Evolutionary conservation across 1,140 invertebrate species (phyloP), one percentile per base, ranked within the genome.

Genomic region (Meloidogyne chitwoodi): DNA sequence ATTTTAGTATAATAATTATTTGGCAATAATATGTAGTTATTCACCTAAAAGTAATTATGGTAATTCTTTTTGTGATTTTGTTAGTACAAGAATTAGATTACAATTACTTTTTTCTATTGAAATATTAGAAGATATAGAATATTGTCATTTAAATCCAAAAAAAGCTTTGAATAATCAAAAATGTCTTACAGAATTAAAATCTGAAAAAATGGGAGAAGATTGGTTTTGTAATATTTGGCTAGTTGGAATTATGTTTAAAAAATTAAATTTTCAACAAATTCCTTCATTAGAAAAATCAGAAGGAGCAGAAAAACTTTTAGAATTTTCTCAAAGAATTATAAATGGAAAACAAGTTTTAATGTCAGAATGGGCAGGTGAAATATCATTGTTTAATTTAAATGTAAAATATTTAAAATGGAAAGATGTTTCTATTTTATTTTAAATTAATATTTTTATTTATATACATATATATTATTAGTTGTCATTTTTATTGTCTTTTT

Each of bases 31-130:
- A 16, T 56, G 48, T 56, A 56, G 19, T n/a, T 56, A 56, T 56
- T 56, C 48, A n/a, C 48, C 48, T n/a, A n/a, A 6, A 56, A 56
- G 48, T 56, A 56, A 8, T n/a, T 56, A 56, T 56, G 48, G 48
- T n/a, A n/a, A 19, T 56, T 56, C 6, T 8, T 70, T 70, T 22
- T 70, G 68, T 19, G 68, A 61, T 31, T 70, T 22, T 22, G 68
- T 70, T 19, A 29, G 29, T 26, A 70, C 68, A 27, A 44, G 68
- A 29, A 41, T 70, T 29, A 31, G 68, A 22, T 61, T 70, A 26
- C 68, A 70, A 70, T 44, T 70, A 61, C 29, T 70, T 44, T 56
- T 41, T 19, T 44, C 44, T 41, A 61, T 70, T 16, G 31, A 70
- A 41, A 44, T 26, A 44, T 70, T 70, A 56, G 19, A 56, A 56